Conservation (phyloP, 2,113 vertebrate genomes). For the Thomomys bottae region DNA sequence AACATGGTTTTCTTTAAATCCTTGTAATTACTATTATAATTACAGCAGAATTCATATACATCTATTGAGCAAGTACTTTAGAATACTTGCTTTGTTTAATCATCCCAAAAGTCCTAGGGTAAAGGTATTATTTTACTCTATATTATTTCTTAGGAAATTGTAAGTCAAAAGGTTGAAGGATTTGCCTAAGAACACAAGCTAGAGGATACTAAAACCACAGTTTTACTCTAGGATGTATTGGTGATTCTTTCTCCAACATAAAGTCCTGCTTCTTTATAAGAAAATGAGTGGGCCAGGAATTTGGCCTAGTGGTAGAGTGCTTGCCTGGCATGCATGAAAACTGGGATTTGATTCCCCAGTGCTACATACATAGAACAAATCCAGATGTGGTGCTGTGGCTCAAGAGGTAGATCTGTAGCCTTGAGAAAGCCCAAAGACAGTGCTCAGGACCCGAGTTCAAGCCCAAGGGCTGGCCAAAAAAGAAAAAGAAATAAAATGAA, state of each 20-base stretch:
- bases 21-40: conserved; percentile 17
- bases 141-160: conserved; percentile 21
- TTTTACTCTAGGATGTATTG: neutral
- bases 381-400: no score
- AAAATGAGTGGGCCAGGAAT: no score
- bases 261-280: neutral
- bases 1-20: neutral
- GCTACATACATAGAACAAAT: no score
- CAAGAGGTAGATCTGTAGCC: no score
- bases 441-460: no score
- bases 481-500: no score
- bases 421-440: no score
- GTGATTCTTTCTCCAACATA: neutral
- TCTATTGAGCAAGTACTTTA: conserved; percentile 25
- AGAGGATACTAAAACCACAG: neutral
- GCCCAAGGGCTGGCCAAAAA: no score
- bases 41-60: conserved; percentile 6
- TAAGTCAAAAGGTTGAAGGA: neutral
- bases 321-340: no score
- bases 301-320: no score
- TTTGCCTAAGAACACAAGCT: neutral
- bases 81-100: conserved; percentile 12
- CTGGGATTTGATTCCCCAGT: no score
- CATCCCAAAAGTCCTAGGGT: neutral
- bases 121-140: conserved; percentile 15